Base-by-base conservation (phyloP, 2,888 invertebrate species). In the Herminia tarsipennalis region DNA sequence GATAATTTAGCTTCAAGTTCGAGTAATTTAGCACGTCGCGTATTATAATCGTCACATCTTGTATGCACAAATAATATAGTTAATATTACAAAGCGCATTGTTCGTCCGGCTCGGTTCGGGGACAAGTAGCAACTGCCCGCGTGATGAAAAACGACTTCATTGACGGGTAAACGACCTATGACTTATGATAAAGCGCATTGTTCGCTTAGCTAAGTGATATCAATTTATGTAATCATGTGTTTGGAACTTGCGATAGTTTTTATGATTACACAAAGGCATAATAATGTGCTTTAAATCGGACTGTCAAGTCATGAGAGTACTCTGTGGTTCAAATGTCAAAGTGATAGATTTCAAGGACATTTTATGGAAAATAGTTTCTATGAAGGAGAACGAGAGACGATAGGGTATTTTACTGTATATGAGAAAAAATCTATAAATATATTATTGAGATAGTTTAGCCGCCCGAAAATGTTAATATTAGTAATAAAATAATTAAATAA, bases 1-100 rank as follows among this genome's bases (percentile, higher is more conserved):
- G 85, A 68, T 6, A 78, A 53, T 0, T 73, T 72, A n/a, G 86
- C 71, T 72, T 94, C 94, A 27, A 83, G 79, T 32, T 80, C 63
- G 6, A 93, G 70, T 17, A 94, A 81, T 28, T 83, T 72, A 8
- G 73, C 73, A 5, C 94, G 82, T 43, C 78, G 70, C 38, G 56
- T 63, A 51, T 61, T 38, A 73, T 85, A 72, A 2, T 39, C 17
- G 29, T 70, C 48, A 41, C 71, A 75, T 14, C 45, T 46, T 36
- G 21, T 13, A 25, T 25, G 22, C 10, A 25, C 35, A 17, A 46
- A 29, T 2, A 47, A 14, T 20, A 38, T 13, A 6, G 14, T 29
- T 8, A 41, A 6, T 25, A 46, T 9, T 14, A 46, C 14, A n/a
- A 29, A 18, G 12, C 35, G 35, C 49, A 50, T 50, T 21, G 13